Evolutionary conservation across 2,113 vertebrate species (phyloP), one percentile per base, ranked within the genome.

Genomic region (Amblyornis subalaris): DNA sequence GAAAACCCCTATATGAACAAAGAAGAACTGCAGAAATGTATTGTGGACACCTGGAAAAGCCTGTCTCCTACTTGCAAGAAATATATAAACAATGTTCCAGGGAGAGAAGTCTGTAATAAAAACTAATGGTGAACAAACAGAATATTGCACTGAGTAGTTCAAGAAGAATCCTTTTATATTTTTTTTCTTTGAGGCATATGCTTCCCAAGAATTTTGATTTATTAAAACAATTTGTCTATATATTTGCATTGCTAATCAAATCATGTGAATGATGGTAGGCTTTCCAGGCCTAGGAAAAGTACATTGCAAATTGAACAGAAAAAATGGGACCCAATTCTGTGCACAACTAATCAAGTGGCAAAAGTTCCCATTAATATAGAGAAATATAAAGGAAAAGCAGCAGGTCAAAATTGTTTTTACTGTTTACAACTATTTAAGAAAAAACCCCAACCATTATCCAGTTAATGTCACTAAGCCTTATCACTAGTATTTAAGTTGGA

Each of bases 41-140:
- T 85, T 94, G 91, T 54, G 71, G 72, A 94, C 93, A 97, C 90
- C 91, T 93, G 96, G 93, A 71, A 94, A 79, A 87, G 42, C 42
- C 93, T 96, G 93, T 89, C 94, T 96, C 62, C 38, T 95, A 88
- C 95, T 95, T 95, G 89, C 89, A 94, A 94, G 94, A 96, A 95
- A 94, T 85, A 94, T 66, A 94, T 93, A 94, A 94, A 85, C 77
- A 91, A 31, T 87, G 89, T 88, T 95, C 21, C 77, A 85, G 74
- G 84, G 66, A 94, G 87, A 91, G 65, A 95, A 91, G 87, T 73
- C 84, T 88, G 66, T 73, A 94, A 95, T 94, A 96, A 96, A 97
- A 96, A 77, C 79, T 95, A 94, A 92, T 75, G 82, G 53, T 1
- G 31, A 95, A 94, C 85, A 94, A 94, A 95, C 85, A 80, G 90